Percentiles rank a stretch among this genome's conserved stretches.
Evolutionary conservation across 2,888 invertebrate genomes (phyloP).

Genomic region (Callyntrura sp.): DNA sequence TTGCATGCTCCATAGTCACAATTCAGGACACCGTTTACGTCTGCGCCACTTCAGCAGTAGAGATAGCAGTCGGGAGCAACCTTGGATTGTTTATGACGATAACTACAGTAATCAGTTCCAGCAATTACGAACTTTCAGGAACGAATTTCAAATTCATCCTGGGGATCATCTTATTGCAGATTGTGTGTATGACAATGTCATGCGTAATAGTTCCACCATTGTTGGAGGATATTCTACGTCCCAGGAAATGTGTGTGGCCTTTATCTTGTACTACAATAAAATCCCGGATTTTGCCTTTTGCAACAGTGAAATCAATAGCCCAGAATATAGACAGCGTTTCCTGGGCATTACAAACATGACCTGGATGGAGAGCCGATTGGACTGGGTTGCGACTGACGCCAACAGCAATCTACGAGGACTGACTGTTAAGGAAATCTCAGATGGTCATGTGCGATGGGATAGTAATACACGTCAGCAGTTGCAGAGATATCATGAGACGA

Average conservation of each 20-base stretch:
- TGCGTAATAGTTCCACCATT: not conserved
- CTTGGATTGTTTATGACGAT: slow-evolving; percentile 31
- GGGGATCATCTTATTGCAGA: slow-evolving; percentile 40
- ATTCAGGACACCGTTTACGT: not conserved
- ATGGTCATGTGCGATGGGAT: not conserved
- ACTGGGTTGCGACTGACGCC: slow-evolving; percentile 1
- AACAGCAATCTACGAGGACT: not conserved
- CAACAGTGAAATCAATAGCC: slow-evolving; percentile 7
- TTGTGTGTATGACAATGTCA: slow-evolving; percentile 18
- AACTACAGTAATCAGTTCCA: slow-evolving; percentile 32
- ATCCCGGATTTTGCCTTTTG: not conserved
- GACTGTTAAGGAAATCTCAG: not conserved
- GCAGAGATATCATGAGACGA: not conserved
- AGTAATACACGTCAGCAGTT: not conserved
- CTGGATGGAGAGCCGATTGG: not conserved
- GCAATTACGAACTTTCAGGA: slow-evolving; percentile 7
- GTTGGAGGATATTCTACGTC: not conserved
- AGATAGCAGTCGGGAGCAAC: not conserved
- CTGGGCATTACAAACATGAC: not conserved
- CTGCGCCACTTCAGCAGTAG: slow-evolving; percentile 24
- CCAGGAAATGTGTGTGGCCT: slow-evolving; percentile 27
- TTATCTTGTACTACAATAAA: slow-evolving; percentile 35
- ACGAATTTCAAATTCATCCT: not conserved
- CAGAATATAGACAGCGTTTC: not conserved
- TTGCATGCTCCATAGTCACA: not conserved